Conservation (phyloP, 1,140 invertebrate species). For the Nephotettix cincticeps region DNA sequence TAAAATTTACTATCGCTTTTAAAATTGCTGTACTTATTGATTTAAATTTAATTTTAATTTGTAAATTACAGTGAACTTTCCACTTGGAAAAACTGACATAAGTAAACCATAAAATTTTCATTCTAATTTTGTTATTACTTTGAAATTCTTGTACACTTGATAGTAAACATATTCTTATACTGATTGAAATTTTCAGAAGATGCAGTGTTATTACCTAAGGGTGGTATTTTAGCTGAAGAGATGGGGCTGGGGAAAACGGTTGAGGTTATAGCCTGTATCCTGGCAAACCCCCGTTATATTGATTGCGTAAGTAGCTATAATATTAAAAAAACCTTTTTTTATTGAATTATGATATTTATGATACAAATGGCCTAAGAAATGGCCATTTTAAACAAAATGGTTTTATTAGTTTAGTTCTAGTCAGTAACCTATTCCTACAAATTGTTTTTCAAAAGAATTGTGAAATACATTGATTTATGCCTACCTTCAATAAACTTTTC, state of each 20-base stretch:
- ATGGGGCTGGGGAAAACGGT: constrained; percentile 86
- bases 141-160: neutral
- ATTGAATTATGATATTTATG: no score
- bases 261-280: constrained; percentile 68
- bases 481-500: no score
- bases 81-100: neutral
- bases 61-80: neutral
- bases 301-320: neutral
- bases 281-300: constrained; percentile 55
- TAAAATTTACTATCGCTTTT: no score
- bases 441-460: no score
- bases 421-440: no score
- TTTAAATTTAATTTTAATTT: no score
- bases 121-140: neutral
- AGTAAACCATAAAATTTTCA: neutral
- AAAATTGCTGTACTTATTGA: no score
- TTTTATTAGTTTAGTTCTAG: no score
- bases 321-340: no score
- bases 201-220: constrained; percentile 49
- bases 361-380: no score
- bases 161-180: neutral
- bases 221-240: constrained; percentile 81
- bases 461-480: no score
- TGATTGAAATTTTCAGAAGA: neutral
- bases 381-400: no score